Conservation (phyloP, 2,797 vertebrate genomes). For the Dendrocincla fuliginosa region DNA sequence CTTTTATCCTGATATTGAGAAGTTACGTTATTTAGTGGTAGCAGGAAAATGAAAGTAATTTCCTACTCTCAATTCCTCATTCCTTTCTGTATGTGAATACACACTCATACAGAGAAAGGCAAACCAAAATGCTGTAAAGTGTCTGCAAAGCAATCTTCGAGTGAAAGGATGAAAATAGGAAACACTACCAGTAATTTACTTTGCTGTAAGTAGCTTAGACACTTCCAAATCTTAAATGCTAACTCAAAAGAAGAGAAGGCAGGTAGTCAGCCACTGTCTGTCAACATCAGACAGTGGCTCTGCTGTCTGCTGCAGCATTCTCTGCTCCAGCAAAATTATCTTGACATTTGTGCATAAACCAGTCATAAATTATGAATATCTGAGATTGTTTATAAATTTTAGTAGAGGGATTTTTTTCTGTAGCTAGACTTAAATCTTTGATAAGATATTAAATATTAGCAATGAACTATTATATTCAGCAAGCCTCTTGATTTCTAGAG, state of each 20-base stretch:
- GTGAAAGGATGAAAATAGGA: neutral
- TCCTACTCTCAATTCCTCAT: neutral
- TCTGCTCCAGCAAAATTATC: neutral
- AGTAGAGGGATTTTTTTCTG: neutral
- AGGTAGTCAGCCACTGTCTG: neutral
- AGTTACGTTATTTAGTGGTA: neutral
- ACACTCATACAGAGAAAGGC: neutral
- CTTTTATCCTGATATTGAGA: slow-evolving; percentile 20
- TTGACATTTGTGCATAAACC: neutral
- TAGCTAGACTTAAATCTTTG: neutral
- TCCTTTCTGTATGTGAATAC: neutral
- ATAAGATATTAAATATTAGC: neutral
- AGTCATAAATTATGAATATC: neutral
- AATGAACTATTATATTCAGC: neutral
- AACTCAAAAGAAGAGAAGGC: neutral
- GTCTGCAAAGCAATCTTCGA: neutral
- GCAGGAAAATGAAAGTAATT: slow-evolving; percentile 31
- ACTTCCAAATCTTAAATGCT: neutral
- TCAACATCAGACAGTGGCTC: neutral
- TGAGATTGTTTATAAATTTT: neutral
- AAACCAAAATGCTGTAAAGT: neutral
- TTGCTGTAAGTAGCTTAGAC: neutral
- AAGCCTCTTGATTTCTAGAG: neutral
- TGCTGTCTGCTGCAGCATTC: neutral
- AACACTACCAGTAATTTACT: neutral